Evolutionary conservation across 2,888 invertebrate species (phyloP).

Genomic region (Parasteatoda lunata): DNA sequence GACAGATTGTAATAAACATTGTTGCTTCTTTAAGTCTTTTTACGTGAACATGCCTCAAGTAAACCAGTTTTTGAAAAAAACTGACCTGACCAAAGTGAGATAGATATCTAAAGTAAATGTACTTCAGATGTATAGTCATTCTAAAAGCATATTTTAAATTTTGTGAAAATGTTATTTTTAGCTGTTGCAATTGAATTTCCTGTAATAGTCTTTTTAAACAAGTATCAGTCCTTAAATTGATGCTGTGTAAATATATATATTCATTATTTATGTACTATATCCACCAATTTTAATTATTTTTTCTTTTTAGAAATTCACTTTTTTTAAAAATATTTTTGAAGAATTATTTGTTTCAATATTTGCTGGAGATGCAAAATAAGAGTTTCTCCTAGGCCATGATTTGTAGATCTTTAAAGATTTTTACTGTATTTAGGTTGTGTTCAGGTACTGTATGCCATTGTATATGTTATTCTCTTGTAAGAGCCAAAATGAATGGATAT

Average conservation of each 20-base stretch:
- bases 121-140: constrained; percentile 42
- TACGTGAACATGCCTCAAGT: constrained; percentile 11
- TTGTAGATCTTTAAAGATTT: constrained; percentile 2
- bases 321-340: not conserved
- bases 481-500: constrained; percentile 3
- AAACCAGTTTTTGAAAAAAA: constrained; percentile 37
- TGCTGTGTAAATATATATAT: not conserved
- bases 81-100: constrained; percentile 61
- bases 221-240: not conserved
- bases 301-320: not conserved
- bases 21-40: not conserved
- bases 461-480: not conserved
- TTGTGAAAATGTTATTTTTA: constrained; percentile 33
- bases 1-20: not conserved
- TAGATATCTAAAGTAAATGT: constrained; percentile 26
- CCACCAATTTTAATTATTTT: constrained; percentile 5
- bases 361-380: not conserved
- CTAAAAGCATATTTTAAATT: constrained; percentile 37
- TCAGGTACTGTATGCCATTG: not conserved
- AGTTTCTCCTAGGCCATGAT: not conserved
- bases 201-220: not conserved
- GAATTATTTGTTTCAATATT: not conserved
- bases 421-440: not conserved
- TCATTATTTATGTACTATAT: not conserved
- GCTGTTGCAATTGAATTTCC: constrained; percentile 27